Evolutionary conservation across 2,113 vertebrate genomes (phyloP), one percentile per base, ranked within the genome.

Genomic region (Castor canadensis): DNA sequence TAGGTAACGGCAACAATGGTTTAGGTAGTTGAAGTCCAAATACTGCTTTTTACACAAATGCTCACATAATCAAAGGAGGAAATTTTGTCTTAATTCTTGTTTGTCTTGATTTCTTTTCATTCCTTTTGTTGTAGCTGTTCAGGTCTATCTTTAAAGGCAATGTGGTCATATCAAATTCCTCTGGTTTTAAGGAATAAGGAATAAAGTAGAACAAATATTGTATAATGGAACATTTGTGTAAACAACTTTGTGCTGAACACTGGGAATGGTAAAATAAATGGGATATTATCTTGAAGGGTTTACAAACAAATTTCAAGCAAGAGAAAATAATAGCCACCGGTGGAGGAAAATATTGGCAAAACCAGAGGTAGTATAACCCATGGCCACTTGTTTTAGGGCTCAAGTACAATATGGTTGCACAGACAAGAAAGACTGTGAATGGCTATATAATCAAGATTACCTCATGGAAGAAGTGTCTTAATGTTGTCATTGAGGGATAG

Each of bases 21-120:
- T 22, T 19, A 85, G 43, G 32, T 91, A 82, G 89, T 81, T 95
- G 19, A 89, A 15, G 16, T 4, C 13, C 40, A 83, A 91, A 82
- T 71, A 28, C 67, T 88, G 3, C 17, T 88, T 71, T 49, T 26
- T 45, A 91, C 5, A 91, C 54, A 92, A 84, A 58, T 64, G 19
- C 73, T 95, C 54, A 20, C 26, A 30, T 75, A 71, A 66, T 20
- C 45, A 76, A 87, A 58, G 13, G 1, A 38, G 24, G 4, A 47
- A 84, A 4, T 58, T 64, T 58, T 66, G 0, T 89, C 54, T 58
- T 62, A 60, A 85, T 87, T 94, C 22, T 91, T 82, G 84, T 12
- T 3, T 60, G 10, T 22, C 67, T 93, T 93, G 40, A 62, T 69
- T 54, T 19, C 17, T 83, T 75, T 45, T 43, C n/a, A 10, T 49